A percentile compares a stretch with the other conserved stretches of the same genome.
These are phyloP conservation scores for Altica lythri DNA, from an alignment of 2,888 invertebrate genomes.

Conservation along the genomic window DNA sequence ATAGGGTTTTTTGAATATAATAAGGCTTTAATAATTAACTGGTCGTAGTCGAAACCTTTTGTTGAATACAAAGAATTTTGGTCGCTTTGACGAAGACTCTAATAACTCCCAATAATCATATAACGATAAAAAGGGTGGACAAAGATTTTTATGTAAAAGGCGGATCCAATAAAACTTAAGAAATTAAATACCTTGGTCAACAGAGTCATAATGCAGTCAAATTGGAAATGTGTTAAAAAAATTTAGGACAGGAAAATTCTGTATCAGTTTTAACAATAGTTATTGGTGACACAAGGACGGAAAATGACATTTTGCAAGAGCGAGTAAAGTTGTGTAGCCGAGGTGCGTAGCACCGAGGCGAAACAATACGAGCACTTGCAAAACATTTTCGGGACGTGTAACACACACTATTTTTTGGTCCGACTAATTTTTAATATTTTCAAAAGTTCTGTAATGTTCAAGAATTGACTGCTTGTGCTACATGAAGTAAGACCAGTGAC, in stretches of 20 bases:
- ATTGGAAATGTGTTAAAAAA: conserved; percentile 1
- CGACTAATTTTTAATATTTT: too few relatives aligned
- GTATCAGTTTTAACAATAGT: neutral
- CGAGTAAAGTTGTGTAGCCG: too few relatives aligned
- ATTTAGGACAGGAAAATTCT: neutral
- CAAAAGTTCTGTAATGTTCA: too few relatives aligned
- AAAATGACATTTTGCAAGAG: too few relatives aligned
- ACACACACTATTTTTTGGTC: too few relatives aligned
- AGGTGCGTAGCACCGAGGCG: too few relatives aligned
- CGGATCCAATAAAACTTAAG: conserved; percentile 21
- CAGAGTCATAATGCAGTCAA: conserved; percentile 12
- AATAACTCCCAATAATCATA: conserved; percentile 27
- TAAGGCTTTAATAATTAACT: conserved; percentile 25
- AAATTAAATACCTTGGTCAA: conserved; percentile 13
- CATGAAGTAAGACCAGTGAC: too few relatives aligned
- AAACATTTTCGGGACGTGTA: too few relatives aligned
- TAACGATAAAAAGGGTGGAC: conserved; percentile 25
- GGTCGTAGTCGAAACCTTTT: conserved; percentile 18
- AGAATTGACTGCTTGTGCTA: too few relatives aligned
- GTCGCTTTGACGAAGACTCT: conserved; percentile 23
- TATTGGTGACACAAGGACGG: too few relatives aligned
- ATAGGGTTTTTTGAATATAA: conserved; percentile 19
- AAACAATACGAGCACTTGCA: too few relatives aligned
- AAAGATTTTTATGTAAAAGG: conserved; percentile 25
- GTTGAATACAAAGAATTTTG: conserved; percentile 23